Evolutionary conservation across 1,140 invertebrate genomes (phyloP), one percentile per base, ranked within the genome.

Genomic region (Antheraea mylitta): DNA sequence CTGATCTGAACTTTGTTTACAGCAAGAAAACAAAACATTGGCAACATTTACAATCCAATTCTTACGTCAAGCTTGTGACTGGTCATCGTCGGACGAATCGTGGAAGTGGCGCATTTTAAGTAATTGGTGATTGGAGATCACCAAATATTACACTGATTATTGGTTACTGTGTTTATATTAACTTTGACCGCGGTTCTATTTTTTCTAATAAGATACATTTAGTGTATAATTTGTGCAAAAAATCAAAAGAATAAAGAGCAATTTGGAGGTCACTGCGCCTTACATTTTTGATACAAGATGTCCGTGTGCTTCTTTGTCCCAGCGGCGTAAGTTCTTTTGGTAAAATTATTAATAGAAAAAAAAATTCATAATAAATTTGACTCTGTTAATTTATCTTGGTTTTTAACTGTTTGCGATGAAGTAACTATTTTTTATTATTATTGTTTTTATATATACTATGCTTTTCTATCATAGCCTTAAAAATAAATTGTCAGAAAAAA

Each of bases 81-180:
- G 92, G 91, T 89, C 91, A 87, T 90, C 87, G 80, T 78, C 79
- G 87, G 92, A 93, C 92, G 92, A 93, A 93, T 93, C 92, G 91
- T 91, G 86, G 80, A 83, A 78, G 75, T 84, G 87, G 90, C 88
- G 91, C 89, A 91, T 91, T 90, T 84, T 85, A 81, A 89, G 89
- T 91, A 89, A 91, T 91, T 90, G 91, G 86, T 92, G 92, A 93
- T 93, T 92, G 92, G 91, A 91, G 90, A 91, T 91, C 85, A 81
- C 74, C 83, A 79, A 89, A 88, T 90, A 89, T 86, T 92, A 82
- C 84, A 77, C 84, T 87, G 86, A 92, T 93, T 92, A 92, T 90
- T 92, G 88, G 88, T 92, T 90, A 86, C 84, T 74, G 82, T 89
- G 86, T 83, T 85, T 80, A 80, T 80, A 82, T 82, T 85, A 86